Conservation (phyloP, 2,888 invertebrate genomes). For the Sarcophaga carnaria region DNA sequence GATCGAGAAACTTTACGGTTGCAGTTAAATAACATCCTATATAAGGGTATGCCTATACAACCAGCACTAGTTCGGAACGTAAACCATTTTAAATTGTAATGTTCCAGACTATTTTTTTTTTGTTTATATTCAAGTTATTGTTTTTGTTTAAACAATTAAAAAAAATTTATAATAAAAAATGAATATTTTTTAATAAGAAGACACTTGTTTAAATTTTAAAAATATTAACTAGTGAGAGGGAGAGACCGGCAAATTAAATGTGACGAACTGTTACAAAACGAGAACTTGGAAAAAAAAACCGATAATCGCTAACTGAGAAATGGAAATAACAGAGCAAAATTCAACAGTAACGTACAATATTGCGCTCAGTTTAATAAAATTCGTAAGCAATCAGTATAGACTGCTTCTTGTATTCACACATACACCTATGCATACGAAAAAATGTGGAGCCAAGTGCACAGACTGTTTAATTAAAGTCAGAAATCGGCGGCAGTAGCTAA, state of each 20-base stretch:
- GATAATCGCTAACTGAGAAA: not conserved
- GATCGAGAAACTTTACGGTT: too few species aligned
- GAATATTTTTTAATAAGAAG: conserved; percentile 2
- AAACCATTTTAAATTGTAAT: conserved; percentile 20
- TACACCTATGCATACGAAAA: not conserved
- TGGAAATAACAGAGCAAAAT: not conserved
- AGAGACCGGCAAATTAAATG: conserved; percentile 39
- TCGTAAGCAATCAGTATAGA: conserved; percentile 17
- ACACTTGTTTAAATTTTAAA: conserved; percentile 51
- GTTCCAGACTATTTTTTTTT: not conserved
- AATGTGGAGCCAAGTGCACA: conserved; percentile 2
- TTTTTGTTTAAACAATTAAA: conserved; percentile 27
- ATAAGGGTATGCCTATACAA: not conserved
- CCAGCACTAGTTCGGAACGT: not conserved
- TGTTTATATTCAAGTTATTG: conserved; percentile 8
- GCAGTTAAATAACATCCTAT: not conserved
- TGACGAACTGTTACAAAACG: not conserved
- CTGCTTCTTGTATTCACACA: conserved; percentile 6
- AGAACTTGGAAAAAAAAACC: not conserved
- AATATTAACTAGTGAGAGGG: not conserved
- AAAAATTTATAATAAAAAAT: conserved; percentile 19
- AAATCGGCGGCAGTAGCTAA: not conserved
- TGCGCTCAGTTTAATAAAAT: not conserved
- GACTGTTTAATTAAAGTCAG: not conserved
- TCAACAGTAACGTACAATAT: not conserved